Percentiles rank a stretch among this genome's conserved stretches.
These are phyloP conservation scores for Tychaedon coryphoeus DNA, from an alignment of 2,113 vertebrate species.

Conservation along the genomic window DNA sequence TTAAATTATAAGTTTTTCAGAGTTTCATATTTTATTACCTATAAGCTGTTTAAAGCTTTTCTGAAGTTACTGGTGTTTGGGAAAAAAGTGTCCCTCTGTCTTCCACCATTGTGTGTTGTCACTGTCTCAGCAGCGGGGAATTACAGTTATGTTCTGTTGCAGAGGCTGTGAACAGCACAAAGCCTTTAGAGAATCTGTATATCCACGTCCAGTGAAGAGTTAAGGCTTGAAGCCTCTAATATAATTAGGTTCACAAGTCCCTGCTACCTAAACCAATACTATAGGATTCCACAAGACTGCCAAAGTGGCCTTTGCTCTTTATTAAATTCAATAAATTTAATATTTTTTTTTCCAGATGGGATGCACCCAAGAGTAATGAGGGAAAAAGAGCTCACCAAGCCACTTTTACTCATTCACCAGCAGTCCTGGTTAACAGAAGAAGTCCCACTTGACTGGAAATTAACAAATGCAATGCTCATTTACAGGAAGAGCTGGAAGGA, in stretches of 20 bases:
- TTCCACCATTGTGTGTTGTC: background rate
- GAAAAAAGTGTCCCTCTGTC: background rate
- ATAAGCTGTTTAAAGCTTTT: background rate
- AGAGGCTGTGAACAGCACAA: background rate
- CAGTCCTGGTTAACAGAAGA: background rate
- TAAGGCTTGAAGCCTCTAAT: background rate
- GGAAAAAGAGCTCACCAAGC: background rate
- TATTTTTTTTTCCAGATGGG: background rate
- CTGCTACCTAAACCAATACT: background rate
- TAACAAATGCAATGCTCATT: background rate
- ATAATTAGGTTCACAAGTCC: background rate
- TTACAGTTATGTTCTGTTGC: background rate
- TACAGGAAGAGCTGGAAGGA: background rate
- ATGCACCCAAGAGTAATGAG: background rate
- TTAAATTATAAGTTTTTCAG: background rate
- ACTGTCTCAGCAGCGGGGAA: background rate
- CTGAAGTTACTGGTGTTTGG: rapidly evolving
- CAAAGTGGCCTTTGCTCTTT: background rate
- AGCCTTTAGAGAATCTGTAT: background rate
- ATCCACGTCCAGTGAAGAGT: background rate
- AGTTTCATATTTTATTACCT: background rate
- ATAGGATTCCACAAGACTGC: background rate
- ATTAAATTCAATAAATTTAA: background rate
- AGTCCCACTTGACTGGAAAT: background rate
- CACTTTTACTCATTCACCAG: background rate